A percentile compares a stretch with the other conserved stretches of the same genome.
Conservation (phyloP, 2,797 vertebrate species). For the Falco naumanni region DNA sequence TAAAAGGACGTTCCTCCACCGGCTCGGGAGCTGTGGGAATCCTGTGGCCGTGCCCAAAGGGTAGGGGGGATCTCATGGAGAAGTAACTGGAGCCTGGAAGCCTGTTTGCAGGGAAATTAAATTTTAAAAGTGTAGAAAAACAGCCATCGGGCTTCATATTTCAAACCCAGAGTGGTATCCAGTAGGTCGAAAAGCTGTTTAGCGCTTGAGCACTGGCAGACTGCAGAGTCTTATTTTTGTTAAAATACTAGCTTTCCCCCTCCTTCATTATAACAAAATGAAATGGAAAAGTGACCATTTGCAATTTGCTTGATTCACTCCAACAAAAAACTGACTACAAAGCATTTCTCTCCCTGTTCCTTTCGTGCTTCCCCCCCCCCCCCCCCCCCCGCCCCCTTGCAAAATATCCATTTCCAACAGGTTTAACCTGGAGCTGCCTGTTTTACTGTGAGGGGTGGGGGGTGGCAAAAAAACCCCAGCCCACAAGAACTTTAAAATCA, state of each 20-base stretch:
- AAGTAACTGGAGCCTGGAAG: conserved; percentile 1
- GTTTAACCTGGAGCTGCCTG: not conserved
- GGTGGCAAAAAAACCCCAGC: rapidly evolving
- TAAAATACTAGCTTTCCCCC: not conserved
- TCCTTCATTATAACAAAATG: not conserved
- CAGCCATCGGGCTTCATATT: conserved; percentile 29
- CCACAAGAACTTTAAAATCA: not conserved
- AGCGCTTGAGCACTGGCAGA: not conserved
- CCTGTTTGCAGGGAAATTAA: conserved; percentile 19
- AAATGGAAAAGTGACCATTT: not conserved
- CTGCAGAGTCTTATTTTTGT: not conserved
- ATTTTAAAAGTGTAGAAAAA: conserved; percentile 29
- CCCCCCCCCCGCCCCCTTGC: rapidly evolving
- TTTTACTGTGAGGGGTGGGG: not conserved
- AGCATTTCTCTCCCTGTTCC: not conserved
- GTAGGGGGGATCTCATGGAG: not conserved
- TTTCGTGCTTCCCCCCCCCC: rapidly evolving
- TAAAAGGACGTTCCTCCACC: conserved; percentile 10
- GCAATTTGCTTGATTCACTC: not conserved
- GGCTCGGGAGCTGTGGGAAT: not conserved
- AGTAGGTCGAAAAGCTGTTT: conserved; percentile 37
- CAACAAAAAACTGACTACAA: not conserved
- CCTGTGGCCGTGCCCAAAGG: conserved; percentile 19
- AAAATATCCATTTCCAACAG: not conserved
- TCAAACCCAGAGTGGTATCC: conserved; percentile 29